These are phyloP conservation scores for Urocyon cinereoargenteus DNA, from an alignment of 2,797 vertebrate genomes.

Conservation along the genomic window DNA sequence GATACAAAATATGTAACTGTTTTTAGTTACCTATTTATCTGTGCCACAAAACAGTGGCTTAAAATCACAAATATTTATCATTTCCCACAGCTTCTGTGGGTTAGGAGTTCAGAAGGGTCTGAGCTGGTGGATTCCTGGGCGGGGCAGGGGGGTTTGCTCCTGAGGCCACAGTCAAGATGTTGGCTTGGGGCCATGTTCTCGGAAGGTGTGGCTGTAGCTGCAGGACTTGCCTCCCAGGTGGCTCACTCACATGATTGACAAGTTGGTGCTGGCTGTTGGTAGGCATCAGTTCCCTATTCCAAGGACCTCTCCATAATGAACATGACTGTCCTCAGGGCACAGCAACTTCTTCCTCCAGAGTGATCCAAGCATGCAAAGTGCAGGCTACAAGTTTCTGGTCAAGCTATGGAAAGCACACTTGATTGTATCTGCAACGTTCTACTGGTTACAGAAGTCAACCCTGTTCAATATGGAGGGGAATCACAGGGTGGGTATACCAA, in stretches of 20 bases:
- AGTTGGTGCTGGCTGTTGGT: background rate
- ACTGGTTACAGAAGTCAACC: background rate
- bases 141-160: fast-evolving
- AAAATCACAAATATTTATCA: background rate
- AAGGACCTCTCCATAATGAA: background rate
- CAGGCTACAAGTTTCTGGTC: background rate
- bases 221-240: background rate
- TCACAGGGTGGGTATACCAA: background rate
- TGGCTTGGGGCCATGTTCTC: background rate
- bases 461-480: background rate
- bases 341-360: background rate
- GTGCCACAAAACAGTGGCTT: background rate
- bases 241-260: background rate
- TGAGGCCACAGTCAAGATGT: background rate
- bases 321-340: background rate
- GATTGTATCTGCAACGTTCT: background rate
- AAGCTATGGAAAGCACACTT: background rate
- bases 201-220: no score
- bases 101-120: no score
- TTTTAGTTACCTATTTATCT: background rate
- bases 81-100: background rate
- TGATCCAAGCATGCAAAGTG: background rate
- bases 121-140: background rate
- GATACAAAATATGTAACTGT: background rate
- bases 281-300: background rate